Conservation (phyloP, 2,888 invertebrate genomes). For the Mimumesa dahlbomi region DNA sequence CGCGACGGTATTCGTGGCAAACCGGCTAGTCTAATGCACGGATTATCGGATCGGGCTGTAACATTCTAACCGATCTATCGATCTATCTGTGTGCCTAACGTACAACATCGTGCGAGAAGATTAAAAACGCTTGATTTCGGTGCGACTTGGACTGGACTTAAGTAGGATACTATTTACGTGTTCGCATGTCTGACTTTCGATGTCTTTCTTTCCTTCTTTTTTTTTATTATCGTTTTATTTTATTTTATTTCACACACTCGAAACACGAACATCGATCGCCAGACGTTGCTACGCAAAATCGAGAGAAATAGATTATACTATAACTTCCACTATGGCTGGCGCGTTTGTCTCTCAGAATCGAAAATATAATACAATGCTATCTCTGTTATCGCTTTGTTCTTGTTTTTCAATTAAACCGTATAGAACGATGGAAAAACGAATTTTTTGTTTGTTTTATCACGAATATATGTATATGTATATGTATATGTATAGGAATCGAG, state of each 20-base stretch:
- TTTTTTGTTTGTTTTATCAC: background rate
- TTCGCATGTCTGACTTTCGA: conserved; percentile 1
- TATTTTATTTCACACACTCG: too few relatives aligned
- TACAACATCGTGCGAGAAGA: background rate
- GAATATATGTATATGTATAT: too few relatives aligned
- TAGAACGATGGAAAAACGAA: background rate
- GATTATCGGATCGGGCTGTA: conserved; percentile 4
- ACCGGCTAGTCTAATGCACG: background rate
- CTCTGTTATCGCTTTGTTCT: background rate
- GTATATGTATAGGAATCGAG: too few relatives aligned
- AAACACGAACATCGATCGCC: conserved; percentile 19
- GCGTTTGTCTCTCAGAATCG: too few relatives aligned
- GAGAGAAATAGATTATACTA: conserved; percentile 27
- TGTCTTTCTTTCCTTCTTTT: too few relatives aligned
- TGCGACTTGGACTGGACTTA: conserved; percentile 6
- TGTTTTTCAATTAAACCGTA: background rate
- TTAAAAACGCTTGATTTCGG: background rate
- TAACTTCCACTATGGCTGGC: too few relatives aligned
- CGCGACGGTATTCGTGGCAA: too few relatives aligned
- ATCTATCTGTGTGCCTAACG: background rate
- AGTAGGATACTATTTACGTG: conserved; percentile 2
- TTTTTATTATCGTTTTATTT: too few relatives aligned
- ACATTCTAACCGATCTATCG: background rate
- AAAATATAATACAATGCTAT: too few relatives aligned
- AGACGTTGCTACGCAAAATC: conserved; percentile 23